Conservation (phyloP, 2,113 vertebrate species). For the Lophura nycthemera region DNA sequence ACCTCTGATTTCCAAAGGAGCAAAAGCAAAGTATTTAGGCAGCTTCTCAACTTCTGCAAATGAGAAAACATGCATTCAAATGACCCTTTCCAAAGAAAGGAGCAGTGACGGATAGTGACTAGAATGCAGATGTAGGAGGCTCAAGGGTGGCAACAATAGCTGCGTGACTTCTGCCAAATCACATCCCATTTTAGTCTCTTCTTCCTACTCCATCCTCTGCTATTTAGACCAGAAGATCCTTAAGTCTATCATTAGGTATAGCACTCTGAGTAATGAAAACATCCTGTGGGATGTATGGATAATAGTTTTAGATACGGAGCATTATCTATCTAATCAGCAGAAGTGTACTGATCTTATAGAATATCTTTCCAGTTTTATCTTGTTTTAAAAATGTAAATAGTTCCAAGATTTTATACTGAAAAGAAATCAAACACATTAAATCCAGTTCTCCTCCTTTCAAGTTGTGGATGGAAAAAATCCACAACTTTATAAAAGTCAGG, state of each 20-base stretch:
- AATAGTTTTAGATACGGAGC: background rate
- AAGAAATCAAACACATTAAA: conserved; percentile 12
- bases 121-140: background rate
- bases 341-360: background rate
- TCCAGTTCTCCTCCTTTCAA: background rate
- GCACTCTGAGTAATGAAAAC: background rate
- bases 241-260: background rate
- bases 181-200: background rate
- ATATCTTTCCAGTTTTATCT: background rate
- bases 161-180: background rate
- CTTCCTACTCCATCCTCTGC: background rate
- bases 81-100: background rate
- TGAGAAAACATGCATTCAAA: background rate
- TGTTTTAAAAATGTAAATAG: conserved; percentile 12
- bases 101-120: background rate
- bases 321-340: background rate
- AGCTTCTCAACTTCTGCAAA: background rate
- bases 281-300: background rate
- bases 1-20: background rate
- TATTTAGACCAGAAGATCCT: background rate
- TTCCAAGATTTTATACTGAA: background rate
- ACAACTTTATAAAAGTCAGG: background rate
- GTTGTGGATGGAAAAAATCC: background rate
- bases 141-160: background rate
- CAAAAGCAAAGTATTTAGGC: fast-evolving